phyloP scores from a whole-genome alignment of 1,140 invertebrate genomes.

The Bombus terrestris region DNA sequence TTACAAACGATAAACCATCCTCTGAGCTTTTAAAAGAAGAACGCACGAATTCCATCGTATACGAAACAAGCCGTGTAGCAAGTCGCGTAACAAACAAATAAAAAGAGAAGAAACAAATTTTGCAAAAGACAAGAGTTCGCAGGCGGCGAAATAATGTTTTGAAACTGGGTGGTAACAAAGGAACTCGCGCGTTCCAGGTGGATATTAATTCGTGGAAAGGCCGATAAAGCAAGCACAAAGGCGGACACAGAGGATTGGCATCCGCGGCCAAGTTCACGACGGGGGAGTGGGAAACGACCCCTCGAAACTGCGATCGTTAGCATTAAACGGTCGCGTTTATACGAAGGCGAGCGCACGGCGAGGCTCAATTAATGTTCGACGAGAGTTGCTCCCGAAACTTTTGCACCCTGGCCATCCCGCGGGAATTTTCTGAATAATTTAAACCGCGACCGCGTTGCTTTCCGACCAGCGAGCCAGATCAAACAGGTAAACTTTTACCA shows the following conservation, averaged over 20 bases:
- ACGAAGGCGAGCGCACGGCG: background rate
- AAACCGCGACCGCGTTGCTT: conserved; percentile 18
- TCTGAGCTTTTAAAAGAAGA: no score
- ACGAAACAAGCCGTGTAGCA: no score
- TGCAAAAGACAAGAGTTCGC: no score
- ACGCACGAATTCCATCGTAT: no score
- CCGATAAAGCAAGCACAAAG: background rate
- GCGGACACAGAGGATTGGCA: background rate
- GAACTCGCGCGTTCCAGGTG: no score
- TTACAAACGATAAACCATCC: no score
- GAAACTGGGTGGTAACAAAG: no score
- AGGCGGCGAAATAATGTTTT: no score
- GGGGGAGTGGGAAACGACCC: background rate
- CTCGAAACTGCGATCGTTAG: conserved; percentile 10
- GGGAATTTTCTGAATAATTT: conserved; percentile 62
- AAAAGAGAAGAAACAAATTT: no score
- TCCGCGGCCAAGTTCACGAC: background rate
- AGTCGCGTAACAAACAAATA: no score
- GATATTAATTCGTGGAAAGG: conserved; percentile 1
- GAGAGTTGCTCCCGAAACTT: conserved; percentile 51
- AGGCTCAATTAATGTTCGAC: conserved; percentile 57
- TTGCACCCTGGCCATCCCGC: background rate
- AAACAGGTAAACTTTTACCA: conserved; percentile 18
- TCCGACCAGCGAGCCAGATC: background rate
- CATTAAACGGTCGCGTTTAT: conserved; percentile 32